These are phyloP conservation scores for Ctenodactylus gundi DNA, from an alignment of 2,113 vertebrate species.

Conservation along the genomic window DNA sequence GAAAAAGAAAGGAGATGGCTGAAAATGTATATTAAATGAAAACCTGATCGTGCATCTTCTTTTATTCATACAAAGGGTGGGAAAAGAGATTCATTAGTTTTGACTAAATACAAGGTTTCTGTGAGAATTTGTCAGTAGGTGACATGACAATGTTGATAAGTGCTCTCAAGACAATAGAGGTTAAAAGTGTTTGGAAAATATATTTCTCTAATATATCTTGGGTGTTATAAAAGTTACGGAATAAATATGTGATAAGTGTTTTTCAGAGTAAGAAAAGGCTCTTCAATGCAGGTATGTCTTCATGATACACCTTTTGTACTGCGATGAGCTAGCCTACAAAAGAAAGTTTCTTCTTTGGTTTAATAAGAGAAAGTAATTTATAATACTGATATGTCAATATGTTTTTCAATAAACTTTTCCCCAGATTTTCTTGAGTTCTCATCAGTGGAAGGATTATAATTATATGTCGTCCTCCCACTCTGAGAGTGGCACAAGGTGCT, in stretches of 20 bases:
- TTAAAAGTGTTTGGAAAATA: slow-evolving; percentile 87
- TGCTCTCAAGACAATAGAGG: slow-evolving; percentile 82
- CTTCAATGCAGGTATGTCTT: slow-evolving; percentile 82
- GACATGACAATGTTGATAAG: slow-evolving; percentile 79
- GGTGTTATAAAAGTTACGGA: slow-evolving; percentile 82
- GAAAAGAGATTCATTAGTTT: slow-evolving; percentile 82
- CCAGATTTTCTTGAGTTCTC: slow-evolving; percentile 78
- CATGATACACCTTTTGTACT: slow-evolving; percentile 78
- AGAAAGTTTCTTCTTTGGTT: slow-evolving; percentile 73
- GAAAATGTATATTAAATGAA: slow-evolving; percentile 80
- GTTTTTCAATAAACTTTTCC: slow-evolving; percentile 88
- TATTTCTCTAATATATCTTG: slow-evolving; percentile 80
- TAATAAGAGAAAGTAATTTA: slow-evolving; percentile 86
- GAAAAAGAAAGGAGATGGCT: slow-evolving; percentile 78
- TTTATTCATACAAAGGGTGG: slow-evolving; percentile 72
- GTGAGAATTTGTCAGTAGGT: slow-evolving; percentile 79
- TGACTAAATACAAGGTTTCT: slow-evolving; percentile 82
- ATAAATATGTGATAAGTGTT: slow-evolving; percentile 83
- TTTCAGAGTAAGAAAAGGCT: slow-evolving; percentile 76
- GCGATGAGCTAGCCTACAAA: slow-evolving; percentile 75
- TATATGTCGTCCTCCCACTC: slow-evolving; percentile 86
- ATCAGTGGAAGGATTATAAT: slow-evolving; percentile 86
- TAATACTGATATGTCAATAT: slow-evolving; percentile 87
- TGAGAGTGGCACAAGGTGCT: slow-evolving; percentile 85
- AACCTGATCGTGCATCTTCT: slow-evolving; percentile 76